phyloP scores from a whole-genome alignment of 2,113 vertebrate species.

The Crotalus horridus region DNA sequence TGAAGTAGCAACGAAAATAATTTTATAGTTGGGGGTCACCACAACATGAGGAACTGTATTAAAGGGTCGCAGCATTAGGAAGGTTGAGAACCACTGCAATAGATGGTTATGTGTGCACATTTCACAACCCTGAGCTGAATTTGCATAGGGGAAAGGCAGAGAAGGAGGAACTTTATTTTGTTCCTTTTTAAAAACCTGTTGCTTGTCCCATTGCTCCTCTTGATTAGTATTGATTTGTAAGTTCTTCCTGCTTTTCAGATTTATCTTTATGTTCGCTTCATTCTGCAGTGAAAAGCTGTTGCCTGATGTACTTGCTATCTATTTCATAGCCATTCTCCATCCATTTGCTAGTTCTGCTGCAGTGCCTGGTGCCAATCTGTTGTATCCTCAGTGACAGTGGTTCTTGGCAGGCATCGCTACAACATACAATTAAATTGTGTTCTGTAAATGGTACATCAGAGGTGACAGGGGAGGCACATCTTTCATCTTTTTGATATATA shows the following conservation, averaged over 20 bases:
- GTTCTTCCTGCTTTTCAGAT: not conserved
- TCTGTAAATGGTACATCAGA: constrained; percentile 66
- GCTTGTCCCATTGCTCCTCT: not conserved
- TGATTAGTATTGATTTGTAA: not conserved
- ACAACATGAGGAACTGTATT: too few species aligned
- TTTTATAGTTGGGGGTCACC: too few species aligned
- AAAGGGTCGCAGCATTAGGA: too few species aligned
- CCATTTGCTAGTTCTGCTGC: not conserved
- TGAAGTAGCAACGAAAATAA: too few species aligned
- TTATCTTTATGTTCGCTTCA: not conserved
- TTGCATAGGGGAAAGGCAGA: not conserved
- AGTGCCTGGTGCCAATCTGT: constrained; percentile 38
- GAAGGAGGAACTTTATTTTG: not conserved
- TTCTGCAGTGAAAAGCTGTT: not conserved
- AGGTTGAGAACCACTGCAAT: too few species aligned
- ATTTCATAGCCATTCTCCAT: not conserved
- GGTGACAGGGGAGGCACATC: constrained; percentile 53
- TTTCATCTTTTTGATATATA: constrained; percentile 71
- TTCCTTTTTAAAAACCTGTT: not conserved
- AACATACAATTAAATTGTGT: constrained; percentile 68
- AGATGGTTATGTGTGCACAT: not conserved
- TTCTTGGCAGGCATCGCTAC: constrained; percentile 58
- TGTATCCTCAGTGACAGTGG: constrained; percentile 53
- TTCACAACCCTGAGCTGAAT: not conserved
- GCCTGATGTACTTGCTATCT: not conserved